Evolutionary conservation across 2,113 vertebrate genomes (phyloP).

Genomic region (Oxyura jamaicensis): DNA sequence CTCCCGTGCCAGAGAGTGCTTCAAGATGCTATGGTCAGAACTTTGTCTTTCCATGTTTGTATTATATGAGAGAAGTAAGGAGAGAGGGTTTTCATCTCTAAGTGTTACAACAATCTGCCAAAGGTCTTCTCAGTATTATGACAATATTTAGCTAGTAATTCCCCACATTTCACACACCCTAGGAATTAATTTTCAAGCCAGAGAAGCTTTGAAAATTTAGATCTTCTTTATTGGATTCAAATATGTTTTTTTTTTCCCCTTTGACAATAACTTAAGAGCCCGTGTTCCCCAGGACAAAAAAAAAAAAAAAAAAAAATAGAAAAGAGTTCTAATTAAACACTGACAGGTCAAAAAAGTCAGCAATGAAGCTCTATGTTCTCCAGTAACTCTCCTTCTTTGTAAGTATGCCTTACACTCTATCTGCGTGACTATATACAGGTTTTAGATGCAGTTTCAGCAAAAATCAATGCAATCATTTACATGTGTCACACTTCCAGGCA

Average conservation of each 20-base stretch:
- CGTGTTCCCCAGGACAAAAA: fast-evolving
- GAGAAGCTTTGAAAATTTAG: not conserved
- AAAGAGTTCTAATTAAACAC: not conserved
- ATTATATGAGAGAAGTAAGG: not conserved
- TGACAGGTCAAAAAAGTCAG: not conserved
- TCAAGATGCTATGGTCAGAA: not conserved
- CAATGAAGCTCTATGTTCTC: not conserved
- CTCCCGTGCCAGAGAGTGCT: not conserved
- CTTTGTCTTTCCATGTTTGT: not conserved
- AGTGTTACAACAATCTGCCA: not conserved
- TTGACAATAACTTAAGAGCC: not conserved
- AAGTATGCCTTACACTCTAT: not conserved
- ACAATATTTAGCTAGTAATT: not conserved
- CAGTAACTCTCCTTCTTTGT: not conserved
- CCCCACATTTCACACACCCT: not conserved
- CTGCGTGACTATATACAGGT: not conserved
- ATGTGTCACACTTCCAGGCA: not conserved
- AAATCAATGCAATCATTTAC: not conserved
- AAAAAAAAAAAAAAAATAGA: not conserved
- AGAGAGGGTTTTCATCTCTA: not conserved
- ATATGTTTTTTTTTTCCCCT: not conserved
- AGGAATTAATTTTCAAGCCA: not conserved
- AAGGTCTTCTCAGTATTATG: not conserved
- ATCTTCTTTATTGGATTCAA: not conserved
- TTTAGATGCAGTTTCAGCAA: not conserved